Conservation (phyloP, 2,888 invertebrate genomes). For the Peribatodes rhomboidaria region DNA sequence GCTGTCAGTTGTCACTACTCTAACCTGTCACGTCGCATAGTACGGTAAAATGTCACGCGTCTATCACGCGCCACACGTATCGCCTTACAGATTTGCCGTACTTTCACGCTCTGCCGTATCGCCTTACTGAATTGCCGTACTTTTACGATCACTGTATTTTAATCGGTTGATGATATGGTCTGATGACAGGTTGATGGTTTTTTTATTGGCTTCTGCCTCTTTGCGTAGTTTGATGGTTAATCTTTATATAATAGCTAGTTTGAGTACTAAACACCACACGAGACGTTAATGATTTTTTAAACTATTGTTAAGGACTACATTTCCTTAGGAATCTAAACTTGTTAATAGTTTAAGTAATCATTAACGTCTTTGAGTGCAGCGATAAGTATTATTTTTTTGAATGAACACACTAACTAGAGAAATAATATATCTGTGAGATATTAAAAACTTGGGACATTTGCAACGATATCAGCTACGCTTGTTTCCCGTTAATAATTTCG, state of each 20-base stretch:
- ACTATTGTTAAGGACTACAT: too few species aligned
- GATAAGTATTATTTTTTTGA: too few species aligned
- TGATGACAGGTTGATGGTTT: slow-evolving; percentile 7
- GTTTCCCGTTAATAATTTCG: too few species aligned
- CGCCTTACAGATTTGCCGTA: slow-evolving; percentile 58
- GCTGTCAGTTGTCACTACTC: slow-evolving; percentile 13
- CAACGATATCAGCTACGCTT: too few species aligned
- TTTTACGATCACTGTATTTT: slow-evolving; percentile 56
- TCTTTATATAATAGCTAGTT: neutral
- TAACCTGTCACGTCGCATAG: slow-evolving; percentile 25
- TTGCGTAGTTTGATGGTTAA: neutral
- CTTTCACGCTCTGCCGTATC: slow-evolving; percentile 63
- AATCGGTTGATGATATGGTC: slow-evolving; percentile 16
- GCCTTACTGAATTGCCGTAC: slow-evolving; percentile 57
- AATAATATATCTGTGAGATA: too few species aligned
- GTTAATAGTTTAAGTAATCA: too few species aligned
- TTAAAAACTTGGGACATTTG: too few species aligned
- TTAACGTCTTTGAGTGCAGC: too few species aligned
- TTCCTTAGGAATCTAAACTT: too few species aligned
- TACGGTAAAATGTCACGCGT: slow-evolving; percentile 29
- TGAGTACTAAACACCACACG: neutral
- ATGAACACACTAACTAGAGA: too few species aligned
- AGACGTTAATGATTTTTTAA: too few species aligned
- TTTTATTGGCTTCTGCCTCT: too few species aligned
- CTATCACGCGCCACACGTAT: slow-evolving; percentile 43